A percentile compares a stretch with the other conserved stretches of the same genome.
Conservation (phyloP, 2,888 invertebrate species). For the Polymixis flavicincta region DNA sequence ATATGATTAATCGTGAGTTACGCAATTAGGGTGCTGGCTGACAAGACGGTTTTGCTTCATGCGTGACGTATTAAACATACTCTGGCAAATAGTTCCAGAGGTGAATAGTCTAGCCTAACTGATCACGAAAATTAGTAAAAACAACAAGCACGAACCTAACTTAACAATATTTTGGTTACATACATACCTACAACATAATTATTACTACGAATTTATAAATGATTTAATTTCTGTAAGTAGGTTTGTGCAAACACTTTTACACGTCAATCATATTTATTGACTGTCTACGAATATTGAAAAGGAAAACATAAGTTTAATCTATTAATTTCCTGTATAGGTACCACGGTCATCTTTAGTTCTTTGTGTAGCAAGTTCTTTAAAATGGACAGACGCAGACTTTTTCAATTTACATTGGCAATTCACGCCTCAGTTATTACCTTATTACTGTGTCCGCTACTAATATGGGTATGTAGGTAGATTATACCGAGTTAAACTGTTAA, state of each 20-base stretch:
- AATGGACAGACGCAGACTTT: slow-evolving; percentile 53
- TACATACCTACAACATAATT: slow-evolving; percentile 2
- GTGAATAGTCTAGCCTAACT: background rate
- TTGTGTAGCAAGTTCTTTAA: slow-evolving; percentile 48
- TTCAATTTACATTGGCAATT: slow-evolving; percentile 64
- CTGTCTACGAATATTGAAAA: too few relatives aligned
- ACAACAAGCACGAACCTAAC: background rate
- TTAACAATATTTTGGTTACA: slow-evolving; percentile 22
- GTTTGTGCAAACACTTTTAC: too few relatives aligned
- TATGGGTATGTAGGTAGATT: slow-evolving; percentile 34
- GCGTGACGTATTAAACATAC: background rate
- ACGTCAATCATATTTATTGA: too few relatives aligned
- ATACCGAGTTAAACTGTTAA: slow-evolving; percentile 47
- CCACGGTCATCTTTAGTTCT: slow-evolving; percentile 35
- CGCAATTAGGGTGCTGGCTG: too few relatives aligned
- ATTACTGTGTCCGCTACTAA: slow-evolving; percentile 45
- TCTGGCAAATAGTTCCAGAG: background rate
- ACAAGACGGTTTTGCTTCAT: background rate
- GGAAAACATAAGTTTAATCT: slow-evolving; percentile 26
- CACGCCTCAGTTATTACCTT: slow-evolving; percentile 63
- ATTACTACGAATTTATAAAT: too few relatives aligned
- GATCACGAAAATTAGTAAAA: slow-evolving; percentile 1
- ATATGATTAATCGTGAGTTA: too few relatives aligned
- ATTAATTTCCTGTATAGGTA: slow-evolving; percentile 35
- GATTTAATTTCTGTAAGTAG: too few relatives aligned